Conservation (phyloP, 2,113 vertebrate species). For the Columba janthina region DNA sequence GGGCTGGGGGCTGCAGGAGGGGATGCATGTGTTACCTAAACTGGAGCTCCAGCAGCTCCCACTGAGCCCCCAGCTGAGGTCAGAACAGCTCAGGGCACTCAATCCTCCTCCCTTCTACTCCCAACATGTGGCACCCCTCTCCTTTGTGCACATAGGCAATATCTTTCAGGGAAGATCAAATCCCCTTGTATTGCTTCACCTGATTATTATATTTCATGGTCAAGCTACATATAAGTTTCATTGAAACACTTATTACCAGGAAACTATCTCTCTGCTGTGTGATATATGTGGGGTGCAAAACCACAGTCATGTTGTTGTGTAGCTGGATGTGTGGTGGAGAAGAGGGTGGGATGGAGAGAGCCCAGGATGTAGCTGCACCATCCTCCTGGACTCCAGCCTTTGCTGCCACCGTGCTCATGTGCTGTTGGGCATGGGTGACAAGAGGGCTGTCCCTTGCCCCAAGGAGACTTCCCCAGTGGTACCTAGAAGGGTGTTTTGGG, state of each 20-base stretch:
- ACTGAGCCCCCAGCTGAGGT: neutral
- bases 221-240: neutral
- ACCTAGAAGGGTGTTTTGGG: neutral
- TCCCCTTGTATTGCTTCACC: neutral
- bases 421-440: neutral
- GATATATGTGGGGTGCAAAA: neutral
- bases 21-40: rapidly evolving
- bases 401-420: rapidly evolving
- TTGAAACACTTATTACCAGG: neutral
- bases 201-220: neutral
- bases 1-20: neutral
- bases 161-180: neutral
- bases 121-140: neutral
- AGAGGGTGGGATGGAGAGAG: neutral
- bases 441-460: neutral
- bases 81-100: neutral
- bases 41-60: neutral
- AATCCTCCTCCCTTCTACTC: neutral
- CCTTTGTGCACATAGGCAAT: neutral
- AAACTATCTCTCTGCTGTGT: neutral
- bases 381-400: neutral
- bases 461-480: neutral
- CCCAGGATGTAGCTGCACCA: neutral
- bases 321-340: neutral
- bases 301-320: neutral